Conservation (phyloP, 2,888 invertebrate species). For the Agrotis exclamationis region DNA sequence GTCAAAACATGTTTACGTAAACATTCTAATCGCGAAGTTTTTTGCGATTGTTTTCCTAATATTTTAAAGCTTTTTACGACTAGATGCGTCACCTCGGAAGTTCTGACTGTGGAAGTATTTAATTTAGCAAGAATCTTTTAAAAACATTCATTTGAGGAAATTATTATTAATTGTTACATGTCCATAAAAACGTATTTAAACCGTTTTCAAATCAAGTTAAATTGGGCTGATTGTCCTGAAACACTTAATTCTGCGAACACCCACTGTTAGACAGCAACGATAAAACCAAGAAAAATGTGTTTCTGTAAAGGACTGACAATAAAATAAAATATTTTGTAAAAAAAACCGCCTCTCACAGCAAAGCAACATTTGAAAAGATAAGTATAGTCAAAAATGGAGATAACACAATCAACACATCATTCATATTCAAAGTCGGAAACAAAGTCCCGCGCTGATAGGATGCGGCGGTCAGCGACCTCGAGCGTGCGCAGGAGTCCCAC, state of each 20-base stretch:
- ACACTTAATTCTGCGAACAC: no score
- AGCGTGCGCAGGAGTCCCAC: slow-evolving; percentile 64
- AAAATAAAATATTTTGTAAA: neutral
- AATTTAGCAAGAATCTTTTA: neutral
- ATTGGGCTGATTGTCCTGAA: neutral
- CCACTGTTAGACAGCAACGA: neutral
- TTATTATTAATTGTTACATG: no score
- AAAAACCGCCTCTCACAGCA: neutral
- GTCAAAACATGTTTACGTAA: slow-evolving; percentile 51
- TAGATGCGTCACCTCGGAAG: neutral
- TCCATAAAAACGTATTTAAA: no score
- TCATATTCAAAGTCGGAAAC: slow-evolving; percentile 61
- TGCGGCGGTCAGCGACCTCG: slow-evolving; percentile 65
- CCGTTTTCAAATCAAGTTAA: slow-evolving; percentile 7
- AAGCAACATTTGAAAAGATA: neutral
- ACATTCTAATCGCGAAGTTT: slow-evolving; percentile 16
- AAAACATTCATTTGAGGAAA: neutral
- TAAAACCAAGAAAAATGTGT: neutral
- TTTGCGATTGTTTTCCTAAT: slow-evolving; percentile 9
- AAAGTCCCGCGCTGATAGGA: slow-evolving; percentile 64
- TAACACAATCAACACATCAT: slow-evolving; percentile 40
- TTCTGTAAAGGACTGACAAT: neutral
- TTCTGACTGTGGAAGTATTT: neutral
- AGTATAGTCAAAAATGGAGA: slow-evolving; percentile 15
- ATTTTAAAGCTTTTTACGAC: slow-evolving; percentile 4